A percentile compares a stretch with the other conserved stretches of the same genome.
These are phyloP conservation scores for Aurelia coerulea DNA, from an alignment of 30 jellyfish, hydroid and myxozoan species.

Conservation along the genomic window DNA sequence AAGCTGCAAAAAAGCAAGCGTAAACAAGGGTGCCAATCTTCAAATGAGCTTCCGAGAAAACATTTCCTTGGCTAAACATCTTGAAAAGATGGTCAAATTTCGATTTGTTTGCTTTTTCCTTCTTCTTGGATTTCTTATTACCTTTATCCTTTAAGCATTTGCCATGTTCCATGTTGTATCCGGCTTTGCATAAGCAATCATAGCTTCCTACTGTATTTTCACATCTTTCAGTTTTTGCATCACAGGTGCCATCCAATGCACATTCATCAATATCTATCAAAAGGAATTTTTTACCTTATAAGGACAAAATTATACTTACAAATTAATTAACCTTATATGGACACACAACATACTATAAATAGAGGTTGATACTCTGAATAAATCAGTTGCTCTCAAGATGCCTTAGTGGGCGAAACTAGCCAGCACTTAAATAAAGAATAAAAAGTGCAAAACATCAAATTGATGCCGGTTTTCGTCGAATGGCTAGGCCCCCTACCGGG, in stretches of 20 bases:
- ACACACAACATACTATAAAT: no score
- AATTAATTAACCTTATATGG: no score
- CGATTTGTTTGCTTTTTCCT: conserved; percentile 14
- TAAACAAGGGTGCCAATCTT: conserved; percentile 79
- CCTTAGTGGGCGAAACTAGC: no score
- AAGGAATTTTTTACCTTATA: no score
- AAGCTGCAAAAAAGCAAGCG: conserved; percentile 60
- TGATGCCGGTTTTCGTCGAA: no score
- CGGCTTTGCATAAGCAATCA: conserved; percentile 81
- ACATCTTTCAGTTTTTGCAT: conserved; percentile 75
- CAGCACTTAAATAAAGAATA: no score
- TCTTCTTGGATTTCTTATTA: conserved; percentile 42
- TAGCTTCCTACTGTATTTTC: conserved; percentile 79
- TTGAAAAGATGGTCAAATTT: conserved; percentile 10
- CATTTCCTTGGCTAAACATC: conserved; percentile 41
- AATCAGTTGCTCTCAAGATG: no score
- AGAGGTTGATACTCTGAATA: no score
- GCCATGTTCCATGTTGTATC: conserved; percentile 70
- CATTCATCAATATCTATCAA: conserved; percentile 90
- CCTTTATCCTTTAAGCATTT: conserved; percentile 57
- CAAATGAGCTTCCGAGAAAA: conserved; percentile 61
- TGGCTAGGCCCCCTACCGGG: no score
- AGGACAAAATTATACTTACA: no score
- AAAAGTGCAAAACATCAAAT: no score
- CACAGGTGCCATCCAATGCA: conserved; percentile 45